phyloP scores from a whole-genome alignment of 2,113 vertebrate species.

The Rhombomys opimus region DNA sequence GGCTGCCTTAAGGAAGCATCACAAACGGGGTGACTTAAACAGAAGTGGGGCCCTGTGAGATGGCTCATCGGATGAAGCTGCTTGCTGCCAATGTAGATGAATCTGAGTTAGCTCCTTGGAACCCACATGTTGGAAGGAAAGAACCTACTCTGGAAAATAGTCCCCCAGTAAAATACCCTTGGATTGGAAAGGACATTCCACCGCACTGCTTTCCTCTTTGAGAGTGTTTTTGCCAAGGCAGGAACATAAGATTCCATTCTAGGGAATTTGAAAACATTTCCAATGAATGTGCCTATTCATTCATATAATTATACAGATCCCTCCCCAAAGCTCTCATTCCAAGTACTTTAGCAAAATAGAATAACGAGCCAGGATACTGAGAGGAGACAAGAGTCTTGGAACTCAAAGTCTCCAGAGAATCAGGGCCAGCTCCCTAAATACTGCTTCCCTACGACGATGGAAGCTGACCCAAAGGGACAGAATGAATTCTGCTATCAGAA shows the following conservation, averaged over 20 bases:
- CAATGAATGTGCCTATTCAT: conserved; percentile 71
- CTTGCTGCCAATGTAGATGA: background rate
- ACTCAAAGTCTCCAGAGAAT: conserved; percentile 32
- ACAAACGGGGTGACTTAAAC: background rate
- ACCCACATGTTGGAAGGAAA: background rate
- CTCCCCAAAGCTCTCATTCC: conserved; percentile 63
- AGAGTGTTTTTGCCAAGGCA: conserved; percentile 44
- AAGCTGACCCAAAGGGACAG: background rate
- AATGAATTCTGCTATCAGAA: background rate
- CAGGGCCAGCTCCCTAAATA: background rate
- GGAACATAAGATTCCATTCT: conserved; percentile 64
- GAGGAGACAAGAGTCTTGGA: conserved; percentile 46
- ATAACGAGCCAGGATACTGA: conserved; percentile 56
- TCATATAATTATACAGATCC: conserved; percentile 67
- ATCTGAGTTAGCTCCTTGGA: background rate
- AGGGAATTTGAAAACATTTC: conserved; percentile 71
- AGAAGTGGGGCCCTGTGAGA: background rate
- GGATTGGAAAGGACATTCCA: background rate
- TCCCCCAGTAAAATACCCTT: background rate
- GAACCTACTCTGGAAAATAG: no score
- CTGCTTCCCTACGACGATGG: background rate
- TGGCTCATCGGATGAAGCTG: background rate
- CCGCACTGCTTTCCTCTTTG: background rate
- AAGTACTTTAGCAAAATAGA: conserved; percentile 68
- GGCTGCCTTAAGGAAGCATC: background rate